Percentiles rank a stretch among this genome's conserved stretches.
Evolutionary conservation across 2,113 vertebrate species (phyloP).

Genomic region (Ifrita kowaldi): DNA sequence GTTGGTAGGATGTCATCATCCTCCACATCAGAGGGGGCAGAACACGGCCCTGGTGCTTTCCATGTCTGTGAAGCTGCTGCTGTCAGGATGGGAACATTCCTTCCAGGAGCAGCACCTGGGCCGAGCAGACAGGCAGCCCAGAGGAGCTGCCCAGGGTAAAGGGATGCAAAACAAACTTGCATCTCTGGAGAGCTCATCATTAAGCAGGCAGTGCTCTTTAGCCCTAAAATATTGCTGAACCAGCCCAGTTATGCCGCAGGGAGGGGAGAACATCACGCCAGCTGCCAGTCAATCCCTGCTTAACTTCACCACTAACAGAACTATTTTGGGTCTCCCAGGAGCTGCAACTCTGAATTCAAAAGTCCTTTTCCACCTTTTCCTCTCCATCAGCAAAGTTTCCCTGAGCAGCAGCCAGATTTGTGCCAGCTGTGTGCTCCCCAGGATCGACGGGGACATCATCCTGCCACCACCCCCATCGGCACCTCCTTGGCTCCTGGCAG

Average conservation of each 20-base stretch:
- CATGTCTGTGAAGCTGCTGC: fast-evolving
- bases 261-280: not conserved
- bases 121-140: not conserved
- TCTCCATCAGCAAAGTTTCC: not conserved
- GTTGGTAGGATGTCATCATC: fast-evolving
- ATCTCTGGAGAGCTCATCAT: not conserved
- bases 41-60: not conserved
- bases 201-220: not conserved
- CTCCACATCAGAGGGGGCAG: fast-evolving
- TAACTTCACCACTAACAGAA: not conserved
- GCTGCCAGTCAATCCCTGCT: not conserved
- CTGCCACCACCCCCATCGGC: fast-evolving
- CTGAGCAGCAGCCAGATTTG: not conserved
- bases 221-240: not conserved
- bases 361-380: not conserved
- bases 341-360: not conserved
- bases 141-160: not conserved
- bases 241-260: not conserved
- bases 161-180: not conserved
- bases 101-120: fast-evolving
- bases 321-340: not conserved
- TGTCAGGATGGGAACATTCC: not conserved
- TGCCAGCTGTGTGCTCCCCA: not conserved
- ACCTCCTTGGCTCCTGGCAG: fast-evolving
- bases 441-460: not conserved